Base-by-base conservation (phyloP, 2,113 vertebrate genomes). In the Toxotes jaculatrix region DNA sequence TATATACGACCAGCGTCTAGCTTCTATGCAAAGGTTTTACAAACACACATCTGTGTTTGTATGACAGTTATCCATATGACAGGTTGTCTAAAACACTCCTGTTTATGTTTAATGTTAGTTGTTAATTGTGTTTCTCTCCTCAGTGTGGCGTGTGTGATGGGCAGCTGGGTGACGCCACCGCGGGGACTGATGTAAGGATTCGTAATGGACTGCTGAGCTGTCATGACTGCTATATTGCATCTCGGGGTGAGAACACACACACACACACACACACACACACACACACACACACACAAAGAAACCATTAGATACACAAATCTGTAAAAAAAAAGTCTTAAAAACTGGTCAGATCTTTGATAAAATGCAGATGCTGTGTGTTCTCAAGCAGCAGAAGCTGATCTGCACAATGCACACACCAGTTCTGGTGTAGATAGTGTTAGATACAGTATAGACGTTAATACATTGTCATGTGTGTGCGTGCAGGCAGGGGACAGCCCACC, bases 401-500 rank as follows among this genome's bases (percentile, higher is more conserved):
- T 36, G 6, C 36, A 36, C 36, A 36, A 36, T 36, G 36, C 36
- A 36, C 36, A 36, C 36, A 36, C 36, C 36, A 36, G 4, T 36
- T 36, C 36, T 36, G 36, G 36, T 36, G 36, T 36, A 36, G 36
- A 36, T 5, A 36, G 36, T 4, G 6, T 27, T 49, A 27, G 27
- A 27, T 27, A 27, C 27, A 27, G 23, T 49, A 13, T n/a, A 55
- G 34, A 49, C 3, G 6, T 43, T 45, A 34, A 45, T 31, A 2
- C 32, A 14, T n/a, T 56, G 60, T 47, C 1, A 3, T 27, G 42
- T 91, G 10, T 83, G 79, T 82, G 2, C 68, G 34, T 87, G 27
- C 93, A 99, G 98, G 97, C 92, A 96, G 96, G 91, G 97, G 98
- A 83, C 98, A 99, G 84, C 98, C 98, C 80, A 99, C 98, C 69